A percentile compares a stretch with the other conserved stretches of the same genome.
Conservation (phyloP, 30 jellyfish, hydroid and myxozoan species). For the Haliclystus octoradiatus region DNA sequence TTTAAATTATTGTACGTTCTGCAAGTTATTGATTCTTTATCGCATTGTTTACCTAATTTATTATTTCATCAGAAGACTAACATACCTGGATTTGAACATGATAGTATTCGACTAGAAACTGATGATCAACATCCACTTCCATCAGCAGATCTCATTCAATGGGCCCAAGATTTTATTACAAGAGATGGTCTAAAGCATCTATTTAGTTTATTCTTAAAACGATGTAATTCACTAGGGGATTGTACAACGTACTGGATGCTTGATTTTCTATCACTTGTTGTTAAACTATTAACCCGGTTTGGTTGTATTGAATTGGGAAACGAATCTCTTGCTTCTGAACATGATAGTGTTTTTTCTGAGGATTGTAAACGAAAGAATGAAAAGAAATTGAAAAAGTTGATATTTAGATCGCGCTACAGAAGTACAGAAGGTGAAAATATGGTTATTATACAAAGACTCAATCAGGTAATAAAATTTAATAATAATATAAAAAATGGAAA, state of each 20-base stretch:
- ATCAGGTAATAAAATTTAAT: slow-evolving; percentile 39
- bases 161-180: slow-evolving; percentile 73
- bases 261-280: slow-evolving; percentile 56
- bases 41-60: slow-evolving; percentile 38
- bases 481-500: too few relatives aligned
- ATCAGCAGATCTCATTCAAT: slow-evolving; percentile 32
- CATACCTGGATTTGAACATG: slow-evolving; percentile 63
- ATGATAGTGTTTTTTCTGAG: slow-evolving; percentile 1
- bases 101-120: slow-evolving; percentile 56
- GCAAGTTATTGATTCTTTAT: slow-evolving; percentile 80
- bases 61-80: neutral
- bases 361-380: neutral
- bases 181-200: slow-evolving; percentile 68
- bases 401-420: slow-evolving; percentile 87
- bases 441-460: slow-evolving; percentile 79
- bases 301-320: slow-evolving; percentile 57
- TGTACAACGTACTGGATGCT: slow-evolving; percentile 78
- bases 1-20: slow-evolving; percentile 64
- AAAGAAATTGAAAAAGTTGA: slow-evolving; percentile 41
- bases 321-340: slow-evolving; percentile 3
- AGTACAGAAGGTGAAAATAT: slow-evolving; percentile 93
- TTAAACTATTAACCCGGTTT: slow-evolving; percentile 76
- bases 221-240: slow-evolving; percentile 18
- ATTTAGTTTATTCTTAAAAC: slow-evolving; percentile 36
- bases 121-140: slow-evolving; percentile 29